Base-by-base conservation (phyloP, 2,797 vertebrate species). In the Gymnodraco acuticeps region DNA sequence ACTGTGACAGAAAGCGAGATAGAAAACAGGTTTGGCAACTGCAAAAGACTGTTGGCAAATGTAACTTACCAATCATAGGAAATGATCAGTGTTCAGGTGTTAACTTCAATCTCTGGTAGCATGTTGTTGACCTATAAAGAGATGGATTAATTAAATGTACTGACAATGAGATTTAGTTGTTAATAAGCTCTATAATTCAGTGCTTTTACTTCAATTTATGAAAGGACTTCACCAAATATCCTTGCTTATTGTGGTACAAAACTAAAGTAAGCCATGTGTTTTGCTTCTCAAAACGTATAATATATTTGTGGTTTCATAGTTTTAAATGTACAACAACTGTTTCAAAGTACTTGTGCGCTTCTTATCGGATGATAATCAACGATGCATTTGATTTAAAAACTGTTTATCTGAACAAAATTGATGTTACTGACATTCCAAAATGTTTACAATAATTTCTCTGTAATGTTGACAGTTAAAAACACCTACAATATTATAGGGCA, bases 361-460 rank as follows among this genome's bases (percentile, higher is more conserved):
- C 70, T 70, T 67, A 54, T 65, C 15, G n/a, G 31, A 78, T 53
- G 20, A 81, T 51, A 75, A 85, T 64, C 74, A 73, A 33, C 58
- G 48, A 64, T 70, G 64, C 67, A 45, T 72, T 77, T 70, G 52
- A 75, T 63, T 73, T 14, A 15, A 66, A 64, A 43, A 50, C 0
- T 2, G 5, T 6, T 72, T 17, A 53, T 51, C 43, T 38, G 43
- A 73, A 64, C 15, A 43, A 56, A 46, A 75, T 83, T 51, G 51
- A 64, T 55, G 75, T 82, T 66, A 77, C 61, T 79, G 73, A 88
- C 85, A 87, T 88, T 90, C 81, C 87, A 83, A 73, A 78, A 77
- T 87, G 87, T 91, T 91, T 89, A 92, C 76, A 83, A 73, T 75
- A 31, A 84, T 64, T 71, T 79, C 7, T 69, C 54, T 66, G 71